Base-by-base conservation (phyloP, 2,888 invertebrate species). In the Thalpophila matura region DNA sequence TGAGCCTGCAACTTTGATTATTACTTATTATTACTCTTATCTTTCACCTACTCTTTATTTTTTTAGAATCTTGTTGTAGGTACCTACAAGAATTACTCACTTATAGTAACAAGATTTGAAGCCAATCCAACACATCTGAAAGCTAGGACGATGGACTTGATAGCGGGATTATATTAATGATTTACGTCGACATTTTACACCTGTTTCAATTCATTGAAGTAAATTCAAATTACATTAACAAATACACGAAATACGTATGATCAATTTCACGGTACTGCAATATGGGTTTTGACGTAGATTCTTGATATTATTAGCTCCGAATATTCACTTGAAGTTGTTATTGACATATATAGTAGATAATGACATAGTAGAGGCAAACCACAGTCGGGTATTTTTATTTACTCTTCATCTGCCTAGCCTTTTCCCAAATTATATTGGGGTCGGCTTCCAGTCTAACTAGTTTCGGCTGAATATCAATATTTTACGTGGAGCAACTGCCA, bases 201-300 rank as follows among this genome's bases (percentile, higher is more conserved):
- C 65, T 66, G 65, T 46, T 50, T 27, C 2, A 33, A 42, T 42
- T 64, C 45, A 50, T 49, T 65, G 27, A 51, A 63, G 45, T 66
- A 40, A 53, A 66, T 66, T 70, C 12, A 51, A 70, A 42, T 69
- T 18, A 64, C 40, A n/a, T n/a, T 29, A 12, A 33, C 46, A 29
- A 24, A 31, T 43, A 43, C 12, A 18, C 18, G 22, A n/a, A 67
- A 58, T n/a, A 33, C 1, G 31, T 43, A 10, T 9, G 70, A 65
- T 69, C 35, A 69, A 47, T 61, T 64, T 61, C n/a, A n/a, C 27
- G 33, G 27, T 9, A 9, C 2, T 24, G 14, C 1, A 12, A 27
- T 12, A 46, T 10, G 7, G 2, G 4, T 33, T 12, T 20, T 7
- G 33, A 26, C 50, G 40, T 7, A 24, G 20, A n/a, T 24, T 70